Base-by-base conservation (phyloP, 2,888 invertebrate genomes). In the Nomada lathburiana region DNA sequence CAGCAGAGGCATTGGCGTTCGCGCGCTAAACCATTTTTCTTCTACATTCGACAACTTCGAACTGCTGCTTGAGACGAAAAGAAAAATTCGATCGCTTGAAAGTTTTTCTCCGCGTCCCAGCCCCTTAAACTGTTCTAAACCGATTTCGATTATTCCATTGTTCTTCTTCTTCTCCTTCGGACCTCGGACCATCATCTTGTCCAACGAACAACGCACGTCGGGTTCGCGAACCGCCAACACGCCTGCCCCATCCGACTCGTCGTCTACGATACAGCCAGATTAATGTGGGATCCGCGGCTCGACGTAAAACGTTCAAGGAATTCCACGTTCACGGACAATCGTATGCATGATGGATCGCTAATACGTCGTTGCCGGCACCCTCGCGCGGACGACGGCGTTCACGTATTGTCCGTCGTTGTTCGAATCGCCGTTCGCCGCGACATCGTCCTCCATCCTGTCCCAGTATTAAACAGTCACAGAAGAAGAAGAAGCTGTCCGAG, bases 291-390 rank as follows among this genome's bases (percentile, higher is more conserved):
- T 59, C 59, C 60, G 50, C 13, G 47, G 70, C 82, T 55, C 70
- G 63, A 78, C 47, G 82, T 36, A 81, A 84, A 75, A 82, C 73
- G 76, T 82, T 75, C 64, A 62, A 71, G 52, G 67, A 50, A 55
- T 23, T 55, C 55, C 44, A 1, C 23, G 42, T 76, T 83, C 74
- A 79, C 83, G 65, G 20, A 55, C 29, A 44, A 68, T 60, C 29
- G n/a, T 73, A 81, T n/a, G n/a, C 73, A 82, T 89, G 88, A 89
- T 89, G 87, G 89, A 89, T 89, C 87, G 82, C 89, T 88, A 88
- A 89, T 89, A 88, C 82, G 88, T 5, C 36, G 89, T 80, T 59
- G 67, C 71, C 23, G 64, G 55, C 72, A 76, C 73, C 62, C 60
- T 65, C 68, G 53, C 71, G 53, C 9, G 9, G 67, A 57, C 70